Percentiles rank a stretch among this genome's conserved stretches.
Conservation (phyloP, 2,888 invertebrate species). For the Meganola albula region DNA sequence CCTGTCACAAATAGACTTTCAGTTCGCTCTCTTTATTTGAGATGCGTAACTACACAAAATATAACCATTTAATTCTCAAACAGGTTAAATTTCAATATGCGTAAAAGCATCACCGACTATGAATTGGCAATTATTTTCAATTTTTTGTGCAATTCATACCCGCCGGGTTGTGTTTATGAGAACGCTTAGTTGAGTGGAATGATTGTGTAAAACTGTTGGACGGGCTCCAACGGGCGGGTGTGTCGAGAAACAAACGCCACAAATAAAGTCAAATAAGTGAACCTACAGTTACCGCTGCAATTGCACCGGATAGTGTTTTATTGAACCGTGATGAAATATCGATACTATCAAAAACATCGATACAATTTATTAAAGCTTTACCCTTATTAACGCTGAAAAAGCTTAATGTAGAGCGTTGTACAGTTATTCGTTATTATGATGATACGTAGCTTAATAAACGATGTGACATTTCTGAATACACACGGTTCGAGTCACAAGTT, state of each 20-base stretch:
- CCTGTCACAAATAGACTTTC: slow-evolving; percentile 25
- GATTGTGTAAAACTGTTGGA: slow-evolving; percentile 77
- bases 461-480: slow-evolving; percentile 29
- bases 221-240: slow-evolving; percentile 61
- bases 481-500: slow-evolving; percentile 37
- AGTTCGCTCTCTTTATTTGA: slow-evolving; percentile 12
- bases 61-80: slow-evolving; percentile 14
- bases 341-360: slow-evolving; percentile 28
- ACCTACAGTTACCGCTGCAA: slow-evolving; percentile 38
- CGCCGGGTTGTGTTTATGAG: slow-evolving; percentile 74
- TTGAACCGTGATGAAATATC: slow-evolving; percentile 32
- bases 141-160: slow-evolving; percentile 74
- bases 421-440: not conserved
- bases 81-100: slow-evolving; percentile 47
- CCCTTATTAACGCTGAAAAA: slow-evolving; percentile 3
- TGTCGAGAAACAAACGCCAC: slow-evolving; percentile 60
- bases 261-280: slow-evolving; percentile 74
- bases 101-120: slow-evolving; percentile 50
- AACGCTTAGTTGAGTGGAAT: slow-evolving; percentile 77
- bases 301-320: slow-evolving; percentile 31
- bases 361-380: slow-evolving; percentile 9
- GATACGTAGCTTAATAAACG: no score
- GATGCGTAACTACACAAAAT: slow-evolving; percentile 10
- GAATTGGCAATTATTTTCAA: slow-evolving; percentile 69
- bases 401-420: not conserved